Evolutionary conservation across 2,888 invertebrate genomes (phyloP).

Genomic region (Drosophila basisetae): DNA sequence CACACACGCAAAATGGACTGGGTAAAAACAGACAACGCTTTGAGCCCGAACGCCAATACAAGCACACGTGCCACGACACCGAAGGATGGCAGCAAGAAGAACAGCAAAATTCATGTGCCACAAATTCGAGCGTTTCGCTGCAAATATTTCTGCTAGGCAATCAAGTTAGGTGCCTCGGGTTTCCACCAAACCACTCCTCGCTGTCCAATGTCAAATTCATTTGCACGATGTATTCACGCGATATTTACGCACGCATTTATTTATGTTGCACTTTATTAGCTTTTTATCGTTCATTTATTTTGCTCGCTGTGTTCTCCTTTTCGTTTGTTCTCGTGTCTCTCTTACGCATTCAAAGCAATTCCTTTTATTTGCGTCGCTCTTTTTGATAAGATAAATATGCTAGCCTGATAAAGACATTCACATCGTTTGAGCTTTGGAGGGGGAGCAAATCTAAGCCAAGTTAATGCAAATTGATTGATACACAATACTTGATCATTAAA

Average conservation of each 20-base stretch:
- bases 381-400: constrained; percentile 46
- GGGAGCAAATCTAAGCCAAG: constrained; percentile 6
- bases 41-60: constrained; percentile 50
- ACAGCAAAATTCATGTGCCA: constrained; percentile 22
- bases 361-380: constrained; percentile 31
- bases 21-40: constrained; percentile 16
- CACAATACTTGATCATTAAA: neutral
- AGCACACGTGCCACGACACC: constrained; percentile 53
- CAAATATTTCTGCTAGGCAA: constrained; percentile 36
- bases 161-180: constrained; percentile 27
- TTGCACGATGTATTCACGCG: constrained; percentile 46
- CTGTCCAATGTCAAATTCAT: constrained; percentile 27
- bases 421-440: neutral
- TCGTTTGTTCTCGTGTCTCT: constrained; percentile 2
- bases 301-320: constrained; percentile 59
- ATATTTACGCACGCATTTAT: constrained; percentile 72
- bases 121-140: constrained; percentile 9
- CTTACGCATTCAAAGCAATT: constrained; percentile 11
- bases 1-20: constrained; percentile 2
- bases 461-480: constrained; percentile 23
- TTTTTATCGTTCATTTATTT: constrained; percentile 82
- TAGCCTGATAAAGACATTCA: constrained; percentile 28
- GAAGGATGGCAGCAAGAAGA: constrained; percentile 29
- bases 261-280: constrained; percentile 77
- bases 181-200: neutral